phyloP scores from a whole-genome alignment of 1,140 invertebrate genomes.

The Leptinotarsa texana region DNA sequence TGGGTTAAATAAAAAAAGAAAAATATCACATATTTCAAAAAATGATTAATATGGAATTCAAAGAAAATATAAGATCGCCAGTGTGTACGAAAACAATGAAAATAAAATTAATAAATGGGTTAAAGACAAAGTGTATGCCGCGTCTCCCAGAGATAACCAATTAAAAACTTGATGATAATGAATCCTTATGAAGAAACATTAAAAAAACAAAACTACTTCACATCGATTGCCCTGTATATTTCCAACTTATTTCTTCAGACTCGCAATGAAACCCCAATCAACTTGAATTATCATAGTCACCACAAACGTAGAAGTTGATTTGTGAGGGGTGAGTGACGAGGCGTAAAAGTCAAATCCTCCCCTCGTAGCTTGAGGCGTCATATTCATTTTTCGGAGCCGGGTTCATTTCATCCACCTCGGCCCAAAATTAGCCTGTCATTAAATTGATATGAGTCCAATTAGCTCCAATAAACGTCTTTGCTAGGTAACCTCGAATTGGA shows the following conservation, averaged over 20 bases:
- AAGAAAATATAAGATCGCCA: no score
- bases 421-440: not conserved
- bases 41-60: no score
- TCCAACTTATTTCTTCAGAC: not conserved
- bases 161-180: no score
- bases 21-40: no score
- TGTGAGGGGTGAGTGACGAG: slow-evolving; percentile 21
- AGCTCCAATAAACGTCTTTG: not conserved
- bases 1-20: no score
- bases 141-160: no score
- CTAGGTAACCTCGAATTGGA: not conserved
- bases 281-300: slow-evolving; percentile 17
- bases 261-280: slow-evolving; percentile 19
- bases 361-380: slow-evolving; percentile 7
- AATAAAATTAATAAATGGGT: no score
- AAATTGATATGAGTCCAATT: slow-evolving; percentile 1
- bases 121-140: no score
- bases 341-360: slow-evolving; percentile 17
- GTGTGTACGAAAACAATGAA: no score
- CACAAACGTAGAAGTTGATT: slow-evolving; percentile 24
- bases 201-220: no score
- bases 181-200: no score
- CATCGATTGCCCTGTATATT: no score
- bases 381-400: slow-evolving; percentile 15
- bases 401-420: slow-evolving; percentile 1